These are phyloP conservation scores for honey bee (Apis mellifera) DNA, from an alignment of 1,140 invertebrate genomes.

Conservation along the genomic window Amel_HAv3.1 CM009936.2:4655001-4655500, in stretches of 20 bases:
- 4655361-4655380: slow-evolving; percentile 43
- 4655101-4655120: neutral
- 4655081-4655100: neutral
- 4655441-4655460: neutral
- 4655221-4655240: slow-evolving; percentile 73
- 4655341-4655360: slow-evolving; percentile 27
- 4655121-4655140: neutral
- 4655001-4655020: slow-evolving; percentile 63
- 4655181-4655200: slow-evolving; percentile 68
- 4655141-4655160: slow-evolving; percentile 24
- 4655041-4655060: neutral
- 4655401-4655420: slow-evolving; percentile 43
- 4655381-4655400: slow-evolving; percentile 7
- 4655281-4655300: slow-evolving; percentile 34
- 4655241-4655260: slow-evolving; percentile 65
- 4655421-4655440: slow-evolving; percentile 16
- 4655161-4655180: slow-evolving; percentile 47
- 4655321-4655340: slow-evolving; percentile 40
- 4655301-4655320: slow-evolving; percentile 47
- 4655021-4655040: slow-evolving; percentile 14
- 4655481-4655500: neutral
- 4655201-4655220: slow-evolving; percentile 78
- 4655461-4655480: neutral
- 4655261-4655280: slow-evolving; percentile 32
- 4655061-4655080: neutral